These are phyloP conservation scores for Chiroxiphia lanceolata DNA, from an alignment of 2,797 vertebrate species.

Conservation along the genomic window DNA sequence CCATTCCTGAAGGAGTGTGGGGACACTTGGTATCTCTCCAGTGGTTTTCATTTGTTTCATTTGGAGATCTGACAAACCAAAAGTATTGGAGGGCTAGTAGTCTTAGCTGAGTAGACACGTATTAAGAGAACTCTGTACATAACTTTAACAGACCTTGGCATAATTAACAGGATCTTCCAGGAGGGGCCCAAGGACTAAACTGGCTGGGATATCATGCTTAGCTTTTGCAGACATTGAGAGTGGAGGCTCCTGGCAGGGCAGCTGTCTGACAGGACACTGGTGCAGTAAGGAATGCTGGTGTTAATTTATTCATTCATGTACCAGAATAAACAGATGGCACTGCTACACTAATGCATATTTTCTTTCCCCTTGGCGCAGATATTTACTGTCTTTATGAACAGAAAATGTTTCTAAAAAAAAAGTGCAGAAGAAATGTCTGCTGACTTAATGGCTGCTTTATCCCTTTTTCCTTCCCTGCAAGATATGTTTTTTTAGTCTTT, in stretches of 20 bases:
- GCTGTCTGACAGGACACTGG: not conserved
- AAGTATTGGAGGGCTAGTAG: not conserved
- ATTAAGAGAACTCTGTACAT: not conserved
- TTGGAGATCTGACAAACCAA: conserved; percentile 32
- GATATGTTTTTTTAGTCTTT: not conserved
- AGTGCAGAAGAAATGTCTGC: not conserved
- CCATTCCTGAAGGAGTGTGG: not conserved
- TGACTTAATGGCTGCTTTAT: not conserved
- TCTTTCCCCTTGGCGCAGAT: not conserved
- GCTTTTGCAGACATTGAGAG: not conserved
- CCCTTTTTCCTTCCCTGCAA: not conserved
- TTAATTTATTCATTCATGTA: not conserved
- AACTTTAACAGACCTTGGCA: conserved; percentile 46
- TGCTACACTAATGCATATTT: not conserved
- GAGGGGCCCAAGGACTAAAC: not conserved
- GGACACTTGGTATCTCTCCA: not conserved
- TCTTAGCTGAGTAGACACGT: not conserved
- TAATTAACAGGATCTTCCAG: conserved; percentile 42
- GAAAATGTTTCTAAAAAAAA: not conserved
- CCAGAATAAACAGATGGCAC: not conserved
- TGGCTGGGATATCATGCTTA: not conserved
- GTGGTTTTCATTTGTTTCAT: conserved; percentile 4
- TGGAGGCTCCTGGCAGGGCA: not conserved
- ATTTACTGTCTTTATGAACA: not conserved
- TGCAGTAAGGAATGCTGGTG: not conserved